Base-by-base conservation (phyloP, 1,140 invertebrate species). In the Trinorchestia longiramus region DNA sequence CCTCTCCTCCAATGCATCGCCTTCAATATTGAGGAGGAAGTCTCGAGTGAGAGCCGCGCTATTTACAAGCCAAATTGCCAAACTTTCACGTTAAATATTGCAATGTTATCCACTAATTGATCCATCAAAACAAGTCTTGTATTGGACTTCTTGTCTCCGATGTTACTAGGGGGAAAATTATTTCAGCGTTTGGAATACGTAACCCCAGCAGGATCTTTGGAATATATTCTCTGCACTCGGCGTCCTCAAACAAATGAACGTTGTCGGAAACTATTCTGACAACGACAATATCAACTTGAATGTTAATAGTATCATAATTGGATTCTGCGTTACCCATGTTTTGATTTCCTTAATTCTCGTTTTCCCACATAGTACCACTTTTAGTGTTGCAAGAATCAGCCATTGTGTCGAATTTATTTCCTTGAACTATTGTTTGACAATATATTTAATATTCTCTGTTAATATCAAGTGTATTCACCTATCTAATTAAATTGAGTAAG, bases 21-120 rank as follows among this genome's bases (percentile, higher is more conserved):
- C 62, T 91, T 94, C 92, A 94, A 94, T 94, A 94, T 94, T 94
- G 92, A 94, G 36, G 92, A 94, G 43, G 92, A 94, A 94, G 92
- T 40, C 44, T 47, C 43, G 19, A 44, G 3, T 47, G 43, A 36
- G 36, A 45, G 19, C 92, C 11, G 0, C 40, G 44, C 92, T 47
- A 43, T 94, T 94, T 45, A 43, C 92, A 45, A 45, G 36, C 43
- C 92, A 94, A 94, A 94, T 94, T 94, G 44, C 92, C 92, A 0
- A 0, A 94, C 8, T 94, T 94, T 47, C 92, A 17, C 0, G 43
- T 94, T 47, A 94, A 94, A 94, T 94, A 94, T 94, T 36, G 92
- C 92, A 45, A 94, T 94, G 92, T 94, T 47, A 40, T 94, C 92
- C 43, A 94, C 92, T 94, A 94, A 94, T 94, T 94, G 92, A 94